These are phyloP conservation scores for Parochlus steinenii DNA, from an alignment of 2,888 invertebrate species.

Conservation along the genomic window DNA sequence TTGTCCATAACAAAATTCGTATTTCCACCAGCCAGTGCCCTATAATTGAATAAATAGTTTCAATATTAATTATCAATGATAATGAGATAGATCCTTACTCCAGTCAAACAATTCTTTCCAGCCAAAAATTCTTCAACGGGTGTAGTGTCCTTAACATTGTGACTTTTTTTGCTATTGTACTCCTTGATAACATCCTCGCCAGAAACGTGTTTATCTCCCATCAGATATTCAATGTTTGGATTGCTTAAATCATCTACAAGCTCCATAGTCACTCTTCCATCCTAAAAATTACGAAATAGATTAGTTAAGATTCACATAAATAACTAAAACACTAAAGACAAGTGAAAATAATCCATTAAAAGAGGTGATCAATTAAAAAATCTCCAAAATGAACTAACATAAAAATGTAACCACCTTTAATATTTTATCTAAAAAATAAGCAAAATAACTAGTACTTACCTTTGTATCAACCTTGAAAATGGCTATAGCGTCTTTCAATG, in stretches of 20 bases:
- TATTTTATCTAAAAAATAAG: constrained; percentile 5
- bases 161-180: background rate
- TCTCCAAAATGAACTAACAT: constrained; percentile 4
- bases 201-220: constrained; percentile 55
- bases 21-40: constrained; percentile 97
- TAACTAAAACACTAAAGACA: background rate
- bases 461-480: constrained; percentile 38
- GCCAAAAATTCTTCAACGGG: constrained; percentile 65
- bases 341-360: constrained; percentile 3
- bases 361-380: constrained; percentile 5
- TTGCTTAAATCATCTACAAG: constrained; percentile 30
- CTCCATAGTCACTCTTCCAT: constrained; percentile 17
- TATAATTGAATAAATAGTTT: constrained; percentile 23
- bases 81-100: no score
- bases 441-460: constrained; percentile 16
- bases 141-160: constrained; percentile 34
- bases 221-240: constrained; percentile 59
- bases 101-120: constrained; percentile 73
- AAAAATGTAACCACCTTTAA: background rate
- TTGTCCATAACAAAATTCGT: constrained; percentile 90
- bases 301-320: background rate
- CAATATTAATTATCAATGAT: no score
- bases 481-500: constrained; percentile 35
- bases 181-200: background rate
- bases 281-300: constrained; percentile 13